Conservation (phyloP, 2,888 invertebrate species). For the Chironomus tentans region DNA sequence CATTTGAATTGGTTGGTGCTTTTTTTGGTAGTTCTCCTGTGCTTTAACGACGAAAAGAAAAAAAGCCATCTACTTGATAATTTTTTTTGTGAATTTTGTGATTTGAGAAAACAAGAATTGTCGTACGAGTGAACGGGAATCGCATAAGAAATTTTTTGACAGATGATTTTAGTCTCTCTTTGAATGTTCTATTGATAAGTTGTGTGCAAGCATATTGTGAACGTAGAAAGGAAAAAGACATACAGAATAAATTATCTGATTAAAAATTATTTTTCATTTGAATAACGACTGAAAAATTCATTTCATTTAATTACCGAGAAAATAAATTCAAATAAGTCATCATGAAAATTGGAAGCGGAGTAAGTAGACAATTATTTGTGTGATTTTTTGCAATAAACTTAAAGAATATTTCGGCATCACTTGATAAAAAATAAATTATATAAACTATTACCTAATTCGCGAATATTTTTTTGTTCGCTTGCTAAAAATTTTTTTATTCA, state of each 20-base stretch:
- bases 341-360: neutral
- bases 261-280: too few relatives aligned
- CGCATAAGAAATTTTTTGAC: neutral
- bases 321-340: neutral
- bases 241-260: too few relatives aligned
- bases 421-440: too few relatives aligned
- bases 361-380: neutral
- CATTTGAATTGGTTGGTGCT: conserved; percentile 18
- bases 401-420: too few relatives aligned
- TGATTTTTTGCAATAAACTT: neutral
- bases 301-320: too few relatives aligned
- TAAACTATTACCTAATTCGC: too few relatives aligned
- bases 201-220: neutral
- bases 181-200: conserved; percentile 4
- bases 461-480: too few relatives aligned
- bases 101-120: neutral
- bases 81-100: neutral
- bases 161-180: neutral
- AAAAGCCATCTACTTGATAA: too few relatives aligned
- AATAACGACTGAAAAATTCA: neutral
- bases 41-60: too few relatives aligned
- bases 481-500: too few relatives aligned
- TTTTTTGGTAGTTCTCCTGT: too few relatives aligned
- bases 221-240: too few relatives aligned
- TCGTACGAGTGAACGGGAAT: neutral